phyloP scores from a whole-genome alignment of 2,888 invertebrate species.

The Aphodius granarius region DNA sequence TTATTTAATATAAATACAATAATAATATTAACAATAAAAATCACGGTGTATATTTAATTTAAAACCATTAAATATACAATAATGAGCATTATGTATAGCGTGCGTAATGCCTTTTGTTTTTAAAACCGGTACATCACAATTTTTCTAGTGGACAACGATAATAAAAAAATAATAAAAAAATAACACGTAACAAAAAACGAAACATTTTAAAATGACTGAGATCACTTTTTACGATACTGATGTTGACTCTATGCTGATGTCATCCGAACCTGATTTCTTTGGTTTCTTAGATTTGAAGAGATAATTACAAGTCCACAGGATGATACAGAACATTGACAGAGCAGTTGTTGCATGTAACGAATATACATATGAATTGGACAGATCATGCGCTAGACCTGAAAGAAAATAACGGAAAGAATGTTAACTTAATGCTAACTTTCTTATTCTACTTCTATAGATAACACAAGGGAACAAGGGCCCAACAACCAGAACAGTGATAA shows the following conservation, averaged over 20 bases:
- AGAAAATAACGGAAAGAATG: conserved; percentile 1
- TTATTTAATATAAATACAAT: background rate
- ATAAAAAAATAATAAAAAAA: no score
- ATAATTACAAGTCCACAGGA: conserved; percentile 41
- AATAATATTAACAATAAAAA: background rate
- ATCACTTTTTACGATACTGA: background rate
- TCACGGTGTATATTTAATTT: background rate
- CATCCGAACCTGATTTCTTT: conserved; percentile 1
- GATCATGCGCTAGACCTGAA: conserved; percentile 43
- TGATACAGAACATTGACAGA: conserved; percentile 45
- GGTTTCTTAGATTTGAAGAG: conserved; percentile 18
- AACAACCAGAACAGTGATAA: no score
- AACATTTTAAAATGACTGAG: background rate
- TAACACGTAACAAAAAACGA: no score
- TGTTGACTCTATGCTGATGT: conserved; percentile 1
- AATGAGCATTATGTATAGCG: background rate
- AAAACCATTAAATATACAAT: background rate
- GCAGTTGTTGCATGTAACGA: conserved; percentile 48
- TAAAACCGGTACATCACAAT: background rate
- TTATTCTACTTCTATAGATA: no score
- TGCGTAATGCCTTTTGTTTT: background rate
- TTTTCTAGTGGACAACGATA: background rate
- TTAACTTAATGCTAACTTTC: no score
- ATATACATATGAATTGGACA: conserved; percentile 44
- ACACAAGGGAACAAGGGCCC: no score